Evolutionary conservation across 2,888 invertebrate species (phyloP), one percentile per base, ranked within the genome.

Genomic region (Cryptus viduatorius): DNA sequence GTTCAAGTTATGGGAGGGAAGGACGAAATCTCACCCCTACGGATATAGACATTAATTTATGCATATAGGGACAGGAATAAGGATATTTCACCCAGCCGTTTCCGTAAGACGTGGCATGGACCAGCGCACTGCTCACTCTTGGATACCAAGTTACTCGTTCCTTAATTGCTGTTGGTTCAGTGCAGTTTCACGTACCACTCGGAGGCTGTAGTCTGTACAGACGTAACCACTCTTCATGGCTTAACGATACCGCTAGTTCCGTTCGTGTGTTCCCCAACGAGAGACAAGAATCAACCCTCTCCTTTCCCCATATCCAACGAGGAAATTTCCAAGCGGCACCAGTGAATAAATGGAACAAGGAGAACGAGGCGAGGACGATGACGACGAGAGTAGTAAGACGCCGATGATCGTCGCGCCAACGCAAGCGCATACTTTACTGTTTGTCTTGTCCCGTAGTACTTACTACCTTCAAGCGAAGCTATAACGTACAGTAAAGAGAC

Each of bases 101-200:
- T 68, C 29, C 29, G 67, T 12, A 31, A 64, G 24, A n/a, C n/a
- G 14, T 31, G 37, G 50, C 44, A 69, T 37, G 48, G 42, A 76
- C 73, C 64, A 31, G 10, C 16, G 19, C 50, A 64, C 64, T 56
- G 79, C 31, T 56, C 59, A 76, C 69, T 75, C 65, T 48, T 5
- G 72, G 24, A 64, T 64, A 65, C 44, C 44, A 64, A 67, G 71
- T 59, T 79, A 72, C 73, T 56, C 73, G 68, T 78, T 78, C 65
- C 81, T 84, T 84, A 84, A 84, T 84, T 84, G 81, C 81, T 81
- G 75, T 81, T 84, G 73, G 81, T 78, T 56, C 64, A 73, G 77
- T 65, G 44, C 56, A 75, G 78, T 42, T 31, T 19, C 59, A 67
- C 16, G 46, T 46, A 75, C 42, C 24, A 14, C 24, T 8, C 46